Conservation (phyloP, 2,797 vertebrate genomes). For the Lophius americanus region DNA sequence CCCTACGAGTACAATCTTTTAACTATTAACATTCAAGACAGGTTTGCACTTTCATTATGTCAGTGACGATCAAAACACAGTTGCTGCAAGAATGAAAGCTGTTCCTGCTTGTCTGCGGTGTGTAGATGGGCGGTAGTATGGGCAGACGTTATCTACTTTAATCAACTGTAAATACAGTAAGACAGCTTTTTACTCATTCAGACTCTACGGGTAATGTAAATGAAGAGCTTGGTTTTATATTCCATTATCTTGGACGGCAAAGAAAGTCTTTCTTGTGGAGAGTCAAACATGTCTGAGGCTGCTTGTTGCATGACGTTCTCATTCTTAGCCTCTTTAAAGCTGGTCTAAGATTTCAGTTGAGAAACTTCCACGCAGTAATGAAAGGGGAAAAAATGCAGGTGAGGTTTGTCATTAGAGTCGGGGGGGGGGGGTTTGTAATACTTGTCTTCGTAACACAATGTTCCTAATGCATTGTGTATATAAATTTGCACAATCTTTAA, state of each 20-base stretch:
- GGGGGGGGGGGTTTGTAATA: slow-evolving; percentile 6
- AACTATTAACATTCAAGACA: no score
- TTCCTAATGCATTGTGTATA: background rate
- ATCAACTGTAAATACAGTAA: background rate
- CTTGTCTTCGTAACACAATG: background rate
- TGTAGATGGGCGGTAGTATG: background rate
- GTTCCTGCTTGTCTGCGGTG: background rate
- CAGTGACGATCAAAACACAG: no score
- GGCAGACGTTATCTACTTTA: background rate
- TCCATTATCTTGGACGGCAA: background rate
- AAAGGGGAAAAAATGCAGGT: slow-evolving; percentile 23
- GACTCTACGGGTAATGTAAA: background rate
- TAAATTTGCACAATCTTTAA: no score
- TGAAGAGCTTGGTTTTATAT: background rate
- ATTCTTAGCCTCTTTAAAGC: background rate
- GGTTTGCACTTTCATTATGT: no score
- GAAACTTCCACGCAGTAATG: slow-evolving; percentile 4
- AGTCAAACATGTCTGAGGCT: background rate
- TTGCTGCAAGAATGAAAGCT: no score
- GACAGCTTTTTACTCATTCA: background rate
- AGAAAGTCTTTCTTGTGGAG: background rate
- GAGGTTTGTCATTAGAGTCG: slow-evolving; percentile 24
- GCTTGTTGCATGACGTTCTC: slow-evolving; percentile 26
- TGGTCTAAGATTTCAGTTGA: slow-evolving; percentile 44
- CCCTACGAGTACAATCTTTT: no score